Evolutionary conservation across 2,797 vertebrate genomes (phyloP).

Genomic region (Sebastiscus albofasciatus): DNA sequence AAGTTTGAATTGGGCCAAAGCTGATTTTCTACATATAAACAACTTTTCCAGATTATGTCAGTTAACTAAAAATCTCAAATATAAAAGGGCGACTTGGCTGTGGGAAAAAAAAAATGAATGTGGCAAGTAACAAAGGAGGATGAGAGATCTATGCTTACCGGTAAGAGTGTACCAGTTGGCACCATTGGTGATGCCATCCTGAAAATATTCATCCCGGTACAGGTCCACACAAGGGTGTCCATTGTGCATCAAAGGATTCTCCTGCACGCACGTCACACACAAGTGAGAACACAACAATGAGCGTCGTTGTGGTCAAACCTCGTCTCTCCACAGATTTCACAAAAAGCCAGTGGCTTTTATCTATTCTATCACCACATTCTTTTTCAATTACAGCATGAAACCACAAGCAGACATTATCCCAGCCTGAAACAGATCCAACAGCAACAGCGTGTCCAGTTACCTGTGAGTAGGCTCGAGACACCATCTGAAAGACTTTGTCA

Average conservation of each 20-base stretch:
- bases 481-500: conserved; percentile 89
- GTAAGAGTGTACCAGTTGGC: conserved; percentile 96
- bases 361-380: background rate
- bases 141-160: conserved; percentile 78
- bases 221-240: conserved; percentile 90
- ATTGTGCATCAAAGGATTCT: conserved; percentile 90
- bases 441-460: conserved; percentile 73
- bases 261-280: conserved; percentile 79
- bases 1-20: background rate
- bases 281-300: conserved; percentile 44
- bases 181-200: conserved; percentile 95
- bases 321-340: background rate
- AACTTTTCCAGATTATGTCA: background rate
- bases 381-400: conserved; percentile 4
- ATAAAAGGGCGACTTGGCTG: background rate
- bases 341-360: background rate
- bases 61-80: background rate
- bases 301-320: conserved; percentile 15
- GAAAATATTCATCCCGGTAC: conserved; percentile 88
- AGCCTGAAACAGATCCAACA: background rate
- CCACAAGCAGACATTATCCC: background rate
- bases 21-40: background rate
- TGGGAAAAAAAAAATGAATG: background rate
- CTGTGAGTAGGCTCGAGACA: conserved; percentile 92
- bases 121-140: background rate